A percentile compares a stretch with the other conserved stretches of the same genome.
phyloP scores from a whole-genome alignment of 2,888 invertebrate genomes.

The Prosapia bicincta region DNA sequence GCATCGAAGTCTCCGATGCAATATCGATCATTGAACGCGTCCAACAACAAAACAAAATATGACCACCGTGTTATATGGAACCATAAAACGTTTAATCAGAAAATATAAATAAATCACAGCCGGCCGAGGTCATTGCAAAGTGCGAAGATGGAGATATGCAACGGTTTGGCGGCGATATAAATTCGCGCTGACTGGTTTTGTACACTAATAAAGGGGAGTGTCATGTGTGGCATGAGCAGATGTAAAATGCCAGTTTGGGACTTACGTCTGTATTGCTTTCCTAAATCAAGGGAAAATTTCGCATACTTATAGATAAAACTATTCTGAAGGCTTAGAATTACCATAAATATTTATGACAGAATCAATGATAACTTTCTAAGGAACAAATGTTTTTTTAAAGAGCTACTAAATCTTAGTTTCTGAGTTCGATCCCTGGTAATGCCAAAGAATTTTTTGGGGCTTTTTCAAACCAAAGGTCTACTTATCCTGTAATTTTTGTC shows the following conservation, averaged over 20 bases:
- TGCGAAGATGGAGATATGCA: background rate
- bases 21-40: background rate
- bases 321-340: no score
- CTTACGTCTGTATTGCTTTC: no score
- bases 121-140: background rate
- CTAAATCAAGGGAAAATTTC: no score
- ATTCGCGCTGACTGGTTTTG: background rate
- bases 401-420: no score
- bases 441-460: no score
- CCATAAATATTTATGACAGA: no score
- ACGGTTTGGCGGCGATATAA: background rate
- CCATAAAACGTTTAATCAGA: background rate
- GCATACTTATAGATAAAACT: no score
- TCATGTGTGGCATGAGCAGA: background rate
- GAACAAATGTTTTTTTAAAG: no score
- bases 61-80: background rate
- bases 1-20: background rate
- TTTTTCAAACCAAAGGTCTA: no score
- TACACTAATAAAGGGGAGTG: background rate
- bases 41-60: background rate
- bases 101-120: background rate
- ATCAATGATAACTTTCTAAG: no score
- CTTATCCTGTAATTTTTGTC: no score
- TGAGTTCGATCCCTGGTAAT: no score
- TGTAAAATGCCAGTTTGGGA: background rate